Evolutionary conservation across 2,113 vertebrate genomes (phyloP), one percentile per base, ranked within the genome.

Genomic region (Rhineura floridana): DNA sequence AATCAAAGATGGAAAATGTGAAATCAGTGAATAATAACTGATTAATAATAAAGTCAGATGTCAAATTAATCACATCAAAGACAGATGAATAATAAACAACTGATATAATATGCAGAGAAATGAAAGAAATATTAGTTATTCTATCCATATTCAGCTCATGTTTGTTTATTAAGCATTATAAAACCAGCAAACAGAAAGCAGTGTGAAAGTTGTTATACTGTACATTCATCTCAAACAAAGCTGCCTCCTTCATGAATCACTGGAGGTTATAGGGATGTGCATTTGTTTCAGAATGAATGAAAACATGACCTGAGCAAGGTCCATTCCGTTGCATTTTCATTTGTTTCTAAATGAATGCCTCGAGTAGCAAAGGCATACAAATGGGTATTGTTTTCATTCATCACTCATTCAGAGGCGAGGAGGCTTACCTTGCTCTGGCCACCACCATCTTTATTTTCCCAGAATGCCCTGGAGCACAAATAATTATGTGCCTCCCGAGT

Each of bases 1-100:
- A 19, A 89, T 69, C 46, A 91, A 76, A 69, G 1, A 8, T 36
- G 72, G 62, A 52, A 39, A 91, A 81, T 87, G 25, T 55, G 36
- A 44, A 87, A 25, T 87, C 10, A 55, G 0, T 87, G 46, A 80
- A 90, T 81, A 90, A 80, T 52, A 76, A 11, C 33, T 50, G 33
- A 76, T 83, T 88, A 63, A 62, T 73, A 65, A 77, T n/a, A 59
- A 75, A 84, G 46, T 65, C 80, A 63, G 12, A 36, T 42, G 28
- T 48, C 44, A 86, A 42, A 77, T 63, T 65, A 23, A 63, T 78
- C 33, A 11, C 59, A 63, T 10, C 33, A 84, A 50, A 84, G 67
- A 23, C n/a, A 39, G 36, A 69, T 83, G 6, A 62, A 81, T 81
- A 42, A 81, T 21, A 42, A 81, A 28, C 65, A 70, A 70, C 46